These are phyloP conservation scores for Halocaridina rubra DNA, from an alignment of 2,888 invertebrate species.

Conservation along the genomic window DNA sequence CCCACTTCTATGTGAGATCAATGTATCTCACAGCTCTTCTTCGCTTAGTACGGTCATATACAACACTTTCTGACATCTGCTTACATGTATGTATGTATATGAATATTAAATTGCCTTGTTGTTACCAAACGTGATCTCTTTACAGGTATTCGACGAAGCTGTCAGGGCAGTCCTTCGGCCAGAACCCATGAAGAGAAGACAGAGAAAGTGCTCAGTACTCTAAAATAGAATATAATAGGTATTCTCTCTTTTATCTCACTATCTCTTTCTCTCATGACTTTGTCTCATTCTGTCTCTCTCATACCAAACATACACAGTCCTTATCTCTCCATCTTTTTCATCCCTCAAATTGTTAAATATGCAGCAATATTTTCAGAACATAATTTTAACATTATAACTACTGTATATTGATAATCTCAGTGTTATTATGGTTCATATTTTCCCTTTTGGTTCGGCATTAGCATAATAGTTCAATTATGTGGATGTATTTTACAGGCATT, in stretches of 20 bases:
- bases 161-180: conserved; percentile 97
- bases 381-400: not conserved
- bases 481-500: not conserved
- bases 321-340: not conserved
- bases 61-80: too few species aligned
- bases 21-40: too few species aligned
- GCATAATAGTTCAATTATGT: not conserved
- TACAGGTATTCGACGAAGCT: conserved; percentile 97
- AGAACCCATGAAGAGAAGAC: conserved; percentile 93
- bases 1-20: too few species aligned
- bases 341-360: not conserved
- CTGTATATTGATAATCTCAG: too few species aligned
- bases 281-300: conserved; percentile 14
- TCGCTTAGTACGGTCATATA: too few species aligned
- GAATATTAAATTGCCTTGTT: too few species aligned
- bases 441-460: not conserved
- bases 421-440: too few species aligned
- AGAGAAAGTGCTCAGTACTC: conserved; percentile 80
- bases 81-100: too few species aligned
- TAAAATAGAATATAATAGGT: conserved; percentile 18
- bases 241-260: too few species aligned
- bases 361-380: not conserved
- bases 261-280: not conserved
- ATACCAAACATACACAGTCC: not conserved
- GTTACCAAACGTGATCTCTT: too few species aligned